phyloP scores from a whole-genome alignment of 2,797 vertebrate genomes.

The Rhabdomys pumilio region DNA sequence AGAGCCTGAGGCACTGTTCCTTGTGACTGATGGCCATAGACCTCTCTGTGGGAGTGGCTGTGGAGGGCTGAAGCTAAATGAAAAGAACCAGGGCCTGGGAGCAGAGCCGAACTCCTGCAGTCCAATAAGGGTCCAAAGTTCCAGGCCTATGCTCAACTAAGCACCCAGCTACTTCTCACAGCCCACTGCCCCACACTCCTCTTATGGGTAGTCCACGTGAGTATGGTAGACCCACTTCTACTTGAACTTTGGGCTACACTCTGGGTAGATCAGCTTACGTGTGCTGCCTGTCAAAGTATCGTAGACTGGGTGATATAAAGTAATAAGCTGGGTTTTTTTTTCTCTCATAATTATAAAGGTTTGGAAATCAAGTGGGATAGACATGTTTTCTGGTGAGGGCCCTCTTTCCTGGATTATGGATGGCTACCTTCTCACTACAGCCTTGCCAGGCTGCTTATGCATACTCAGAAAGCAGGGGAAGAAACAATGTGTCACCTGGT shows the following conservation, averaged over 20 bases:
- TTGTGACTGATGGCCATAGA: too few species aligned
- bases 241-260: background rate
- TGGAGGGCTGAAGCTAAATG: too few species aligned
- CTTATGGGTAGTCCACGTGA: background rate
- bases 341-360: background rate
- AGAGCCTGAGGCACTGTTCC: too few species aligned
- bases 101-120: too few species aligned
- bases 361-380: background rate
- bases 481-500: background rate
- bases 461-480: background rate
- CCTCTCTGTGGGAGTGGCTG: too few species aligned
- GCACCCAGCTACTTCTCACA: too few species aligned
- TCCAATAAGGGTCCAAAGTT: too few species aligned
- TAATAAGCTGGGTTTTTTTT: too few species aligned
- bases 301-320: background rate
- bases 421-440: background rate
- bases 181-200: background rate
- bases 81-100: too few species aligned
- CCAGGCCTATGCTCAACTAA: too few species aligned
- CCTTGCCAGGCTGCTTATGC: background rate
- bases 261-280: background rate
- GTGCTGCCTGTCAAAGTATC: background rate
- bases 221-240: background rate
- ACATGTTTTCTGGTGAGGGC: background rate
- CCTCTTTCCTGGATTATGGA: background rate